phyloP scores from a whole-genome alignment of 2,113 vertebrate species.

The Desmodus rotundus region DNA sequence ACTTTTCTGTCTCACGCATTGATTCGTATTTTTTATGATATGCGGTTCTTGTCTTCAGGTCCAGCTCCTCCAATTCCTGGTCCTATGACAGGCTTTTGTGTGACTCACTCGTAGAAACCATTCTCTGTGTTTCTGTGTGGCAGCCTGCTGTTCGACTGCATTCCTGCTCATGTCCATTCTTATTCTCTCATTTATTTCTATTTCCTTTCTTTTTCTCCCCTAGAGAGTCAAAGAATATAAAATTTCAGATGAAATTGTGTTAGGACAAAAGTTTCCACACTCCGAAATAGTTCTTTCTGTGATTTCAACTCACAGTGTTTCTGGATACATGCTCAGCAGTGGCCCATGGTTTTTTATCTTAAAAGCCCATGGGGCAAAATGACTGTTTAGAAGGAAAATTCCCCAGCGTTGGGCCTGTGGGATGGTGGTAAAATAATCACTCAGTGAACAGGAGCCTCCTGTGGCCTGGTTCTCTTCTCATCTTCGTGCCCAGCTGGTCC shows the following conservation, averaged over 20 bases:
- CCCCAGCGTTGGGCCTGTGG: neutral
- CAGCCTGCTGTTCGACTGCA: neutral
- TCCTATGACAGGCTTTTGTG: neutral
- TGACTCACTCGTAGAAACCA: neutral
- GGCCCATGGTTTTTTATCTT: neutral
- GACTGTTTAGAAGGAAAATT: neutral
- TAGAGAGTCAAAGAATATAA: neutral
- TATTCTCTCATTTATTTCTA: neutral
- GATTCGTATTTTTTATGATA: neutral
- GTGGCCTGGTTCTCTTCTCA: neutral
- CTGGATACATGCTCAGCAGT: conserved; percentile 1
- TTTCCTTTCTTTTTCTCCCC: conserved; percentile 41
- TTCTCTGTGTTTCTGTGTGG: neutral
- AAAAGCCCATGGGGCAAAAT: neutral
- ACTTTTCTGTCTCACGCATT: neutral
- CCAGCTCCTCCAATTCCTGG: neutral
- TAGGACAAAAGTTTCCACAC: conserved; percentile 14
- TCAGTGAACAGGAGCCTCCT: neutral
- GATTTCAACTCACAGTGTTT: conserved; percentile 9
- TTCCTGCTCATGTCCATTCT: neutral
- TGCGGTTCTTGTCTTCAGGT: neutral
- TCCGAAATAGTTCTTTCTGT: neutral
- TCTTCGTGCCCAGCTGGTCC: neutral
- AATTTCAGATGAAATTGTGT: conserved; percentile 16
- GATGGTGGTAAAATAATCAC: neutral